phyloP scores from a whole-genome alignment of 2,113 vertebrate species.

The Nannobrachium achirus region DNA sequence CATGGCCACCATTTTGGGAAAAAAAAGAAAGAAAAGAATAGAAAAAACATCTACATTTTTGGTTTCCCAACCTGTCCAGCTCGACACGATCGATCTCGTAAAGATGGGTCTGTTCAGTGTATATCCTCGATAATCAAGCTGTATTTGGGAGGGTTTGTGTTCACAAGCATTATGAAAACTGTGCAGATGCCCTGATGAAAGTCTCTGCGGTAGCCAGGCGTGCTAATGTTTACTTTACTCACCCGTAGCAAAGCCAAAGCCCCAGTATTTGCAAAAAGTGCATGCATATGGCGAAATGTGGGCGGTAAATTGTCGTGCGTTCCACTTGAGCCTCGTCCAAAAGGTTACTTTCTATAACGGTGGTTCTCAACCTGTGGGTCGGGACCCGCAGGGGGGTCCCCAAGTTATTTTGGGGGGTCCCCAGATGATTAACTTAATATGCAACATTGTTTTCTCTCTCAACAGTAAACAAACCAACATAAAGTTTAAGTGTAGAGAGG shows the following conservation, averaged over 20 bases:
- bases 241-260: constrained; percentile 44
- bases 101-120: constrained; percentile 52
- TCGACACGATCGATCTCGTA: constrained; percentile 56
- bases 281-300: constrained; percentile 42
- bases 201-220: constrained; percentile 28
- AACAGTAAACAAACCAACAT: too few species aligned
- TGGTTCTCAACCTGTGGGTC: too few species aligned
- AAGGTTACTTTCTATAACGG: constrained; percentile 30
- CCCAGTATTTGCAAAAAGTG: constrained; percentile 50
- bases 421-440: too few species aligned
- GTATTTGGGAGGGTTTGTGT: constrained; percentile 38
- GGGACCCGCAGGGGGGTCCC: too few species aligned
- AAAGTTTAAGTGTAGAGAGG: too few species aligned
- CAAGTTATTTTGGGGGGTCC: too few species aligned
- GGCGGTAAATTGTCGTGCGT: constrained; percentile 23
- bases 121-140: constrained; percentile 31
- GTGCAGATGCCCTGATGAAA: constrained; percentile 54
- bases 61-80: constrained; percentile 25
- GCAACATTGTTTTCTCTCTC: too few species aligned
- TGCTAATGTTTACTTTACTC: constrained; percentile 51
- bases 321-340: constrained; percentile 26
- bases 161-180: constrained; percentile 57
- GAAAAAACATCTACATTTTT: constrained; percentile 40
- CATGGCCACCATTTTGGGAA: constrained; percentile 45
- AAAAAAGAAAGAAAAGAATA: constrained; percentile 50